Evolutionary conservation across 1,140 invertebrate genomes (phyloP).

Genomic region (Wasmannia auropunctata): DNA sequence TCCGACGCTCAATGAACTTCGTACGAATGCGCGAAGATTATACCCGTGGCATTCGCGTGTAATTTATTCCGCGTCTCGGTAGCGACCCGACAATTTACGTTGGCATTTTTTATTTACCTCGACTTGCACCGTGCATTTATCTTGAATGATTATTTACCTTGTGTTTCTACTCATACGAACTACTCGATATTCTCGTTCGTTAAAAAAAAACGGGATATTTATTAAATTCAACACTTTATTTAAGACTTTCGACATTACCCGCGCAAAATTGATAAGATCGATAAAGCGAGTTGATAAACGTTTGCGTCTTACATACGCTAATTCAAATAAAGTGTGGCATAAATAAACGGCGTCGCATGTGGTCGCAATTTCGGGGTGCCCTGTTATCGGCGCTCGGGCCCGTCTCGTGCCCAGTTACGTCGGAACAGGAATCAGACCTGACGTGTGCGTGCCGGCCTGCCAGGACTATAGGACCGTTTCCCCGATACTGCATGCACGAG

Average conservation of each 20-base stretch:
- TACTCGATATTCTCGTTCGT: not conserved
- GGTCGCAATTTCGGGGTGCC: constrained; percentile 20
- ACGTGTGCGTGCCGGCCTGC: not conserved
- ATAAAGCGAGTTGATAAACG: constrained; percentile 5
- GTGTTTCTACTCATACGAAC: not conserved
- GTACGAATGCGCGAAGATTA: constrained; percentile 23
- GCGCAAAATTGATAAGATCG: not conserved
- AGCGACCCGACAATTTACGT: not conserved
- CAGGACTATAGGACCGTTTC: not conserved
- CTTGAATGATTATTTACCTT: constrained; percentile 1
- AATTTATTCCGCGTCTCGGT: constrained; percentile 19
- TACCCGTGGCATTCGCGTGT: constrained; percentile 8
- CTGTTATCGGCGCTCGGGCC: constrained; percentile 17
- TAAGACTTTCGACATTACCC: not conserved
- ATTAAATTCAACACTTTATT: constrained; percentile 7
- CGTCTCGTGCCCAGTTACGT: constrained; percentile 34
- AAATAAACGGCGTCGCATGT: constrained; percentile 33
- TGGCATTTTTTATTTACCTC: not conserved
- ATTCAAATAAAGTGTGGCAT: not conserved
- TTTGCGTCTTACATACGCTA: not conserved
- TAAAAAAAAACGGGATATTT: not conserved
- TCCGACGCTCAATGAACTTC: constrained; percentile 1
- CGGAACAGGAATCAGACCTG: constrained; percentile 15
- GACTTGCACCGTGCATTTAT: not conserved
- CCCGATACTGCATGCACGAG: constrained; percentile 3